These are phyloP conservation scores for Zosterops pallidus DNA, from an alignment of 2,113 vertebrate species.

Conservation along the genomic window DNA sequence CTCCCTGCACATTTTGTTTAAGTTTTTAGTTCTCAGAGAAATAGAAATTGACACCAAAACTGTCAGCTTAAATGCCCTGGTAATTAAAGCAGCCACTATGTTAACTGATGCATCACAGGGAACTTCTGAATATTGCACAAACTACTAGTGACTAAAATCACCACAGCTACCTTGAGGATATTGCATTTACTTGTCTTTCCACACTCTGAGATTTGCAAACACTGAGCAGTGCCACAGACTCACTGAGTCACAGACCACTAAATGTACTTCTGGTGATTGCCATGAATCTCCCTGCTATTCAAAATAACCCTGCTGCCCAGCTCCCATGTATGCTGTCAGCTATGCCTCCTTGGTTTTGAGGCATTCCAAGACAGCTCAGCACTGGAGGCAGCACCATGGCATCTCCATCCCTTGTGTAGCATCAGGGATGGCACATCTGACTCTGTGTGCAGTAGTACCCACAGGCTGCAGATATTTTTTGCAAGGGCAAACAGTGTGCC, in stretches of 20 bases:
- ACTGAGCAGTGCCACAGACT: neutral
- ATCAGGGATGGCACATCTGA: neutral
- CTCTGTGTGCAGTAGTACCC: rapidly evolving
- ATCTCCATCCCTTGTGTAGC: neutral
- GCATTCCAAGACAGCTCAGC: neutral
- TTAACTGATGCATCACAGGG: neutral
- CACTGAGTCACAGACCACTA: neutral
- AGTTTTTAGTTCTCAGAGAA: neutral
- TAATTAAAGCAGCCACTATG: neutral
- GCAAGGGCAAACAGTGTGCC: neutral
- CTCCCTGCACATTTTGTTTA: neutral
- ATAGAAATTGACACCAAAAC: neutral
- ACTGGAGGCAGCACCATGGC: neutral
- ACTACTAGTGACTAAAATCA: neutral
- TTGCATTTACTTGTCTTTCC: neutral
- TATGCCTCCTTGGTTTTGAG: neutral
- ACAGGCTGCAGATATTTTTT: neutral
- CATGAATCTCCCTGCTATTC: neutral
- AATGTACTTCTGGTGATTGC: neutral
- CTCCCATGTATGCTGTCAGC: neutral
- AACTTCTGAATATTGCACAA: neutral
- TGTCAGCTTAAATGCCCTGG: neutral
- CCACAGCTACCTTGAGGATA: neutral
- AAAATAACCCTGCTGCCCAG: neutral
- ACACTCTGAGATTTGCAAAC: neutral